Base-by-base conservation (phyloP, 2,888 invertebrate genomes). In the Papilio protenor region DNA sequence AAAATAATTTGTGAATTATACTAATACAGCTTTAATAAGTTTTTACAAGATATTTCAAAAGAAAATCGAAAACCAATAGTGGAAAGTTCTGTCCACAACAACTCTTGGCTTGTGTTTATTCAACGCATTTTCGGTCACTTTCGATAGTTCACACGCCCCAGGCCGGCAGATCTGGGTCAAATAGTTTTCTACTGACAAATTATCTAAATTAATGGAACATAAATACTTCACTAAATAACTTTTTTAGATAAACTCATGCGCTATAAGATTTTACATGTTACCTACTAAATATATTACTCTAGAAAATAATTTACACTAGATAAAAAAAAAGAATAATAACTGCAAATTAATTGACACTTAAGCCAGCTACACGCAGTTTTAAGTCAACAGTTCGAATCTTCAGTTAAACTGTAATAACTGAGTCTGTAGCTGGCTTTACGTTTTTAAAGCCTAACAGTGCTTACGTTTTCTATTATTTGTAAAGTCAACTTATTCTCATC, bases 131-230 rank as follows among this genome's bases (percentile, higher is more conserved):
- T 71, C 49, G 78, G n/a, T 64, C 72, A 72, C 75, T 78, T 78
- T 78, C 78, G 72, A 64, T 73, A 27, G 64, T 64, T 69, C 75
- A 33, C 78, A 71, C 78, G 71, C 61, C 57, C 21, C 33, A 40
- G 16, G 16, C 21, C n/a, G 27, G 16, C 1, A 47, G 1, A 77
- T 66, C 66, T 66, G 27, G 69, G 77, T 77, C 77, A 69, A 77
- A 77, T 77, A 69, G 73, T 77, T 77, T 73, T 77, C 77, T 33
- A 77, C 57, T 77, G 73, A 77, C 77, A 69, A 73, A 77, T 73
- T 69, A 69, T 8, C 40, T 71, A 49, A 40, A n/a, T 45, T 69
- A 69, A 69, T 69, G 21, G 21, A 40, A 40, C 2, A 18, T 66
- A 66, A 33, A 16, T 40, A 33, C 66, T 33, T 64, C 8, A 5